Conservation (phyloP, 2,888 invertebrate species). For the Muschampia plurimacula region DNA sequence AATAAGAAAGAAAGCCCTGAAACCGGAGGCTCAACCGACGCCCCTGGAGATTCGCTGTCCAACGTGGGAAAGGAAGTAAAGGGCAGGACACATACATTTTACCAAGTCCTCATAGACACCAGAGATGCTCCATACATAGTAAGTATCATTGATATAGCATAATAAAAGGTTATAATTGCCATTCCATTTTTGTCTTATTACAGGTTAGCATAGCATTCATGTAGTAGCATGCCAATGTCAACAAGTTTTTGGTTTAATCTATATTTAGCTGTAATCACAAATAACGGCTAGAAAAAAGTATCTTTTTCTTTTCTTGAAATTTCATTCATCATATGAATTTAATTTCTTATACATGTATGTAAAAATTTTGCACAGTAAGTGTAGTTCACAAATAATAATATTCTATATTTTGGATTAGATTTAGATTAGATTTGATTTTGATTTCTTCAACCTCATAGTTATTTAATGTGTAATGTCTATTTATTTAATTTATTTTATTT, state of each 20-base stretch:
- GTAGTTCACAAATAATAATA: neutral
- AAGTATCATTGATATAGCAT: conserved; percentile 70
- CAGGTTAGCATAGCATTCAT: conserved; percentile 8
- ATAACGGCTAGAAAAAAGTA: neutral
- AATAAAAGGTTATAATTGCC: neutral
- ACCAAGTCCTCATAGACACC: conserved; percentile 98
- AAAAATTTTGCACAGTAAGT: neutral
- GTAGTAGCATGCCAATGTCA: conserved; percentile 33
- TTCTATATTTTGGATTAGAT: neutral
- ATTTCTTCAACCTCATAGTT: neutral
- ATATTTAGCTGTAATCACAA: conserved; percentile 15
- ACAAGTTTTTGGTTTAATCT: conserved; percentile 23
- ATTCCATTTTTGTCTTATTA: conserved; percentile 15
- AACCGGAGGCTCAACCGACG: conserved; percentile 57
- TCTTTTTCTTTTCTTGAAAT: neutral
- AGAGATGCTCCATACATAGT: conserved; percentile 98
- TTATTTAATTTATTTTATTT: conserved; percentile 11
- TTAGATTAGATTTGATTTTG: too few relatives aligned
- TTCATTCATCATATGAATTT: neutral
- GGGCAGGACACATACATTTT: conserved; percentile 96
- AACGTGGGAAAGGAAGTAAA: conserved; percentile 93
- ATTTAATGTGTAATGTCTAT: neutral
- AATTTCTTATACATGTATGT: neutral
- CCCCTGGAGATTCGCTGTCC: conserved; percentile 70
- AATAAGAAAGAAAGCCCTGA: conserved; percentile 86